phyloP scores from a whole-genome alignment of 2,888 invertebrate species.

The Pharmacophagus antenor region DNA sequence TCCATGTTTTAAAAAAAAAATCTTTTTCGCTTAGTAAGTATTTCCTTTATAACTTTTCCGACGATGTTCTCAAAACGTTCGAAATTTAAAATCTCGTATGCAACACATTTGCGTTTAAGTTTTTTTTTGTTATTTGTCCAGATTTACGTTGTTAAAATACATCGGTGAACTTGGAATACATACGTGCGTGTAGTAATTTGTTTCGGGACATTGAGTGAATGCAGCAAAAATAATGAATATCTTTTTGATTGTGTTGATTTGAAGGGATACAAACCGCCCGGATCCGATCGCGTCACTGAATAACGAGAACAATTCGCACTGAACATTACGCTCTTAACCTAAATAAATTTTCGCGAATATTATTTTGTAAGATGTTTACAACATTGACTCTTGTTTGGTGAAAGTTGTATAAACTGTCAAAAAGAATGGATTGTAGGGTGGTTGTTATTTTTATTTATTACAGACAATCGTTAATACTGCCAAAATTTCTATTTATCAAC shows the following conservation, averaged over 20 bases:
- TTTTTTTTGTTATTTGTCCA: slow-evolving; percentile 6
- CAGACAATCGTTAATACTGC: not conserved
- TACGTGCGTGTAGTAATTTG: slow-evolving; percentile 16
- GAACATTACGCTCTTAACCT: slow-evolving; percentile 14
- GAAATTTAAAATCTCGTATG: slow-evolving; percentile 8
- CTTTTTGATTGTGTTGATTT: slow-evolving; percentile 27
- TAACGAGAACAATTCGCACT: slow-evolving; percentile 20
- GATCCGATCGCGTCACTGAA: slow-evolving; percentile 12
- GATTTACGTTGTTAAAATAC: slow-evolving; percentile 12
- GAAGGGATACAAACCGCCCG: slow-evolving; percentile 16
- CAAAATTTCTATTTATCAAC: not conserved
- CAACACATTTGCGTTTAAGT: not conserved
- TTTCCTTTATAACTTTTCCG: slow-evolving; percentile 5
- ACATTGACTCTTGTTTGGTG: slow-evolving; percentile 1
- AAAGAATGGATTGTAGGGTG: slow-evolving; percentile 1
- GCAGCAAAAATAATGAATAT: slow-evolving; percentile 18
- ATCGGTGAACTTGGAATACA: slow-evolving; percentile 13
- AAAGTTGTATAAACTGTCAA: not conserved
- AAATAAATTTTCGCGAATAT: slow-evolving; percentile 15
- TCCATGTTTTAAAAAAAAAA: not conserved
- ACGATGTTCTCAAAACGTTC: not conserved
- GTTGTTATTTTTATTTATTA: not conserved
- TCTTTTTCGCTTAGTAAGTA: slow-evolving; percentile 1
- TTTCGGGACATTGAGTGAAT: slow-evolving; percentile 20
- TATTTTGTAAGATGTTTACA: slow-evolving; percentile 14